Evolutionary conservation across 2,797 vertebrate genomes (phyloP).

Genomic region (Melanotaenia parkinsoni): DNA sequence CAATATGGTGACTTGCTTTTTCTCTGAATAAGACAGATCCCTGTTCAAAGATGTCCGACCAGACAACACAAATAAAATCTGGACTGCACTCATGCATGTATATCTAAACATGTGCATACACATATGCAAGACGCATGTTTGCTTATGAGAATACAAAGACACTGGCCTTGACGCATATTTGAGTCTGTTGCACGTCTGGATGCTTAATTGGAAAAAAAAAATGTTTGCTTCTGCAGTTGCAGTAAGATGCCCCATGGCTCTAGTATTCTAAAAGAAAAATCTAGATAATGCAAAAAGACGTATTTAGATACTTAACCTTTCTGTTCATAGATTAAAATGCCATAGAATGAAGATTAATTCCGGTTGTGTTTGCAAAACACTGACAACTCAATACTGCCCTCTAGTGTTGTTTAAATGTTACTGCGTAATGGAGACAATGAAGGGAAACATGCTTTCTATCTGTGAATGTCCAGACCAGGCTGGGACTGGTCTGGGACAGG

Average conservation of each 20-base stretch:
- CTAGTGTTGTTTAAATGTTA: conserved; percentile 59
- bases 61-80: too few relatives aligned
- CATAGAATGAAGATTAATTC: neutral
- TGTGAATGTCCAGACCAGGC: neutral
- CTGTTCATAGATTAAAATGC: neutral
- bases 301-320: neutral
- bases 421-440: neutral
- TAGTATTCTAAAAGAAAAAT: neutral
- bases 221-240: neutral
- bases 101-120: neutral
- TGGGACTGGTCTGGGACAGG: too few relatives aligned
- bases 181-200: neutral
- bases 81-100: neutral
- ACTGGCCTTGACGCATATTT: neutral
- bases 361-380: neutral
- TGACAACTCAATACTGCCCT: conserved; percentile 60
- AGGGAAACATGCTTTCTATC: neutral
- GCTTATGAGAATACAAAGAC: neutral
- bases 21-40: too few relatives aligned
- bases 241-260: neutral
- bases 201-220: neutral
- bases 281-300: neutral
- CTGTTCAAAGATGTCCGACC: too few relatives aligned
- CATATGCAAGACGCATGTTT: neutral
- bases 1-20: neutral